Base-by-base conservation (phyloP, 92 coral and sea anemone genomes). In the Bergia puertoricense region DNA sequence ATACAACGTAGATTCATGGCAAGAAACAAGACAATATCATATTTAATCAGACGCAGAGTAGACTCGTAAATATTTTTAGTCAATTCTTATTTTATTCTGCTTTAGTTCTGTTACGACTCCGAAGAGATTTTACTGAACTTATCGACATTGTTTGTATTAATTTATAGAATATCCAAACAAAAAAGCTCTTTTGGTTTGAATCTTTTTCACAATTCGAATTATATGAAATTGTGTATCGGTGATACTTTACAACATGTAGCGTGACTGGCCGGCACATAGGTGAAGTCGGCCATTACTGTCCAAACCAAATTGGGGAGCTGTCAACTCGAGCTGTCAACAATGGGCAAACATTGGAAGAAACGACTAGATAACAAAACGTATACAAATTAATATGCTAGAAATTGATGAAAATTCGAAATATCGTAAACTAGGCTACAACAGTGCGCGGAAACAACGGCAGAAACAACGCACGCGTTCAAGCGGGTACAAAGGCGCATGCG, bases 261-360 rank as follows among this genome's bases (percentile, higher is more conserved):
- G 77, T 39, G 41, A 36, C 44, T 73, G 77, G 18, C 77, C 20
- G 18, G 18, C 74, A 69, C 15, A 68, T 13, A 78, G 22, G 7
- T 39, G n/a, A 7, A 10, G 30, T 50, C 3, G 37, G 14, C 14
- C 42, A 51, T 51, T 23, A n/a, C 11, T 51, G 23, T 78, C 23
- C n/a, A 79, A 9, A 51, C 42, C 59, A 54, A 54, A 54, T 54
- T 10, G 65, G 40, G 16, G 30, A 11, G 41, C 46, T 80, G 48
- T 80, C 30, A 56, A 20, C 40, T 30, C 30, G 30, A 11, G 41
- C 46, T 80, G 48, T 80, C 30, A 56, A 20, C 40, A 43, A 36
- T 8, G 41, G 36, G 36, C 85, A 80, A 56, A 56, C 72, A 56
- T 38, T 79, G 85, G 57, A 80, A 57, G n/a, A 59, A 79, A 6